Evolutionary conservation across 1,140 invertebrate genomes (phyloP), one percentile per base, ranked within the genome.

Genomic region (Campoletis sonorensis): DNA sequence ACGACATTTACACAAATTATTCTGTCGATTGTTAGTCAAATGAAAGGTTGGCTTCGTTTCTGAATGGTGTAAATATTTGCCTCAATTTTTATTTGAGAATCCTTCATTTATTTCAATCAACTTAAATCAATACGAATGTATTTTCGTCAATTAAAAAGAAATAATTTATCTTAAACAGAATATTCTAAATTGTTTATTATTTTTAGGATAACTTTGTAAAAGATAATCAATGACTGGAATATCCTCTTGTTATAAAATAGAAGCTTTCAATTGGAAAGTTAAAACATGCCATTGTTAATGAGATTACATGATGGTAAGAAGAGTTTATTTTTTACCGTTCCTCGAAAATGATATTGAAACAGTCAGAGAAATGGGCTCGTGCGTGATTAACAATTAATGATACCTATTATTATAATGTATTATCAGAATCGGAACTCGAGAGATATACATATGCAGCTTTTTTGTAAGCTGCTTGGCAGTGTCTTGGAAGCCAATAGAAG

Each of bases 401-500:
- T 73, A 21, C 11, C 13, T 27, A 73, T 37, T 45, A 40, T 49
- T 70, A 58, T 30, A 27, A 64, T 40, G n/a, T 61, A 76, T 81
- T 27, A 40, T 54, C 58, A 26, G 37, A 27, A 79, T 13, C 45
- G 61, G 58, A 75, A 7, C 70, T 58, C 68, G 21, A 54, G 67
- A 67, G 40, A 45, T 45, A 45, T 45, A 45, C 13, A 10, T 45
- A 10, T 64, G 70, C 71, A 86, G 84, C 85, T 84, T 85, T 79
- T 27, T 79, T 73, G 80, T 78, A 84, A 84, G 79, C 78, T 80
- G 64, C 78, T 76, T 86, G 86, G 87, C 87, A 88, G 87, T 88
- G 86, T 87, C 80, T 83, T 86, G 86, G 86, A 88, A 88, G 86
- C 83, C 18, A 83, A 85, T 82, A 67, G 81, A 82, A 84, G 82